phyloP scores from a whole-genome alignment of 2,113 vertebrate genomes.

The Ammodytes dubius region DNA sequence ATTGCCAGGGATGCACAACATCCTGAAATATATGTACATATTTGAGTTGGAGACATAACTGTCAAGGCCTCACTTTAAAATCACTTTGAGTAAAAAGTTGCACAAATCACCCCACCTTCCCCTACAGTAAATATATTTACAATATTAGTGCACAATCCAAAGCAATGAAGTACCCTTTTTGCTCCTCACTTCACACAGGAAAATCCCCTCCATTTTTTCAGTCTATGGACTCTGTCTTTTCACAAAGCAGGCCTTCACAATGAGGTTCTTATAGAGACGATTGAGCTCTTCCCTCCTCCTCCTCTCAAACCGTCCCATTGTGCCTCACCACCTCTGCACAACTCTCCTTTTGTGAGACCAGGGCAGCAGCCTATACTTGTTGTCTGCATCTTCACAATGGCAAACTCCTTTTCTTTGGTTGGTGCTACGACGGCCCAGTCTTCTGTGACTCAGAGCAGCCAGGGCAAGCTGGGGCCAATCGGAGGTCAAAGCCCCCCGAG shows the following conservation, averaged over 20 bases:
- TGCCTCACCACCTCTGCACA: slow-evolving; percentile 75
- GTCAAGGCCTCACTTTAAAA: no score
- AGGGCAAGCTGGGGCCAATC: slow-evolving; percentile 59
- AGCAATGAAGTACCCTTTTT: background rate
- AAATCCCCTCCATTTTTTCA: slow-evolving; percentile 60
- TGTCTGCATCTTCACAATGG: slow-evolving; percentile 53
- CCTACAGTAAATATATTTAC: no score
- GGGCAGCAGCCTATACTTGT: slow-evolving; percentile 50
- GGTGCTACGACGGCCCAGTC: slow-evolving; percentile 12
- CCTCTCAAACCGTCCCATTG: slow-evolving; percentile 78
- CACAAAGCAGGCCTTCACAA: slow-evolving; percentile 71
- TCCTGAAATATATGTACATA: no score
- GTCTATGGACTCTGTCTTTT: slow-evolving; percentile 18
- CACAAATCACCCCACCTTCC: no score
- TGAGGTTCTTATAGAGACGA: slow-evolving; percentile 57
- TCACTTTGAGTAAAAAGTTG: no score
- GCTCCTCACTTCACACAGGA: background rate
- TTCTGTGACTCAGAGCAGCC: slow-evolving; percentile 78
- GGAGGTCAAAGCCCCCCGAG: slow-evolving; percentile 75
- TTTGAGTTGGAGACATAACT: no score
- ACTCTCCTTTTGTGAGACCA: slow-evolving; percentile 73
- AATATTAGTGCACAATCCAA: background rate
- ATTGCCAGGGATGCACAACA: no score
- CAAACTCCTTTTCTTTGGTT: slow-evolving; percentile 32
- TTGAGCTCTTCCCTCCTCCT: slow-evolving; percentile 69